phyloP scores from a whole-genome alignment of 2,797 vertebrate species.

The Lindbergichthys nudifrons region DNA sequence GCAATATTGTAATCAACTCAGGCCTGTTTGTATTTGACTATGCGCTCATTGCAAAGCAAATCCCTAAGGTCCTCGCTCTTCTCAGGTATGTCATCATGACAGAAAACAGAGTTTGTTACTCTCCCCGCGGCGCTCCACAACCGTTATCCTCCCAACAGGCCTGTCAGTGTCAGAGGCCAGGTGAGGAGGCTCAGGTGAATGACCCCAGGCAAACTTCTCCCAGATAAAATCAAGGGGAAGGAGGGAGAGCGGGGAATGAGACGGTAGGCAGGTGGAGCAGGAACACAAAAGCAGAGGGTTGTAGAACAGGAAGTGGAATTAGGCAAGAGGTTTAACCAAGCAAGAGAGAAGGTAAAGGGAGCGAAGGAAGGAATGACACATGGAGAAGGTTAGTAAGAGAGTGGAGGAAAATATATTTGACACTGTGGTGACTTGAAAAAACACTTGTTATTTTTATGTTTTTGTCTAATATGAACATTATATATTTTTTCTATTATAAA shows the following conservation, averaged over 20 bases:
- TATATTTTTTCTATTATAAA: not conserved
- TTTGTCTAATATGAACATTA: not conserved
- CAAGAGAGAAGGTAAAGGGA: not conserved
- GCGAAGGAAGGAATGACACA: conserved; percentile 3
- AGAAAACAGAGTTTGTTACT: conserved; percentile 57
- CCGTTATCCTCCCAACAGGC: conserved; percentile 56
- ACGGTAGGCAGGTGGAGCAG: conserved; percentile 11
- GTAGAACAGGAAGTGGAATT: conserved; percentile 16
- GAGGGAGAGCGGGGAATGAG: conserved; percentile 27
- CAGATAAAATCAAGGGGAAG: conserved; percentile 44
- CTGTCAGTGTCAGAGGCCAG: conserved; percentile 73
- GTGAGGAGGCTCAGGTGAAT: conserved; percentile 82
- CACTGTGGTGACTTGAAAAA: not conserved
- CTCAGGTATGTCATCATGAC: conserved; percentile 62
- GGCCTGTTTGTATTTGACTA: conserved; percentile 44
- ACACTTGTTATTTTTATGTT: not conserved
- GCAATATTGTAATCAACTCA: conserved; percentile 21
- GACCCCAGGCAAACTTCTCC: conserved; percentile 72
- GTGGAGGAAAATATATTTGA: not conserved
- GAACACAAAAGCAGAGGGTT: conserved; percentile 12
- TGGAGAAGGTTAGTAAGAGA: not conserved
- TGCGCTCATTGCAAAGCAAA: conserved; percentile 36
- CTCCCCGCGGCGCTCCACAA: conserved; percentile 54
- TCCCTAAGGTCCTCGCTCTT: conserved; percentile 42
- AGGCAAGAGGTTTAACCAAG: not conserved